Evolutionary conservation across 1,140 invertebrate species (phyloP).

Genomic region (Cherax destructor): DNA sequence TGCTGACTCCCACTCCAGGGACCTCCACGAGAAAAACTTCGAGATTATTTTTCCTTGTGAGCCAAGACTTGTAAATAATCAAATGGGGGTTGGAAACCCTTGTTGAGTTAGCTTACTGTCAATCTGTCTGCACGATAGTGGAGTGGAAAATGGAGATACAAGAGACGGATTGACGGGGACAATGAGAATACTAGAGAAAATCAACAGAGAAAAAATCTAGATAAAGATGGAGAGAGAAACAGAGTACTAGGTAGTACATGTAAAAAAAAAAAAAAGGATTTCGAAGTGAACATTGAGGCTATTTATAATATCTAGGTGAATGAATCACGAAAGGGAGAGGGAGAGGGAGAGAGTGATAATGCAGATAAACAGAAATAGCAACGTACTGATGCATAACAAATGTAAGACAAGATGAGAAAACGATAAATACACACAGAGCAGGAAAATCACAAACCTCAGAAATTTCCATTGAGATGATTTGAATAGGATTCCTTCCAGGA

Average conservation of each 20-base stretch:
- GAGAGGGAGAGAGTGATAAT: too few species aligned
- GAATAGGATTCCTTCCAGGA: constrained; percentile 28
- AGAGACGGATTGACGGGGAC: neutral
- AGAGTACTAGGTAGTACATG: too few species aligned
- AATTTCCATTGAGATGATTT: constrained; percentile 45
- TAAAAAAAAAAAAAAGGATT: too few species aligned
- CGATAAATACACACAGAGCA: neutral
- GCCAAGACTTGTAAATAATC: constrained; percentile 3
- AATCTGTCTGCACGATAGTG: neutral
- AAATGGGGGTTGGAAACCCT: neutral
- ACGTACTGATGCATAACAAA: too few species aligned
- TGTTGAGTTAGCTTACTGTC: neutral
- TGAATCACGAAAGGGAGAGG: too few species aligned
- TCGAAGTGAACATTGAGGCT: too few species aligned
- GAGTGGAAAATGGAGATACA: neutral
- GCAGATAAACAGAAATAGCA: too few species aligned
- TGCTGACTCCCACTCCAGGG: neutral
- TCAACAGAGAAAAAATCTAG: too few species aligned
- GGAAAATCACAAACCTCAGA: too few species aligned
- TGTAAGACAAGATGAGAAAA: too few species aligned
- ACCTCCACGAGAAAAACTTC: neutral
- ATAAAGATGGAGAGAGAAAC: too few species aligned
- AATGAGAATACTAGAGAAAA: neutral
- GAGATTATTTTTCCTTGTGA: neutral
- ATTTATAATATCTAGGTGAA: too few species aligned